Base-by-base conservation (phyloP, 1,140 invertebrate genomes). In the Eufriesea mexicana region DNA sequence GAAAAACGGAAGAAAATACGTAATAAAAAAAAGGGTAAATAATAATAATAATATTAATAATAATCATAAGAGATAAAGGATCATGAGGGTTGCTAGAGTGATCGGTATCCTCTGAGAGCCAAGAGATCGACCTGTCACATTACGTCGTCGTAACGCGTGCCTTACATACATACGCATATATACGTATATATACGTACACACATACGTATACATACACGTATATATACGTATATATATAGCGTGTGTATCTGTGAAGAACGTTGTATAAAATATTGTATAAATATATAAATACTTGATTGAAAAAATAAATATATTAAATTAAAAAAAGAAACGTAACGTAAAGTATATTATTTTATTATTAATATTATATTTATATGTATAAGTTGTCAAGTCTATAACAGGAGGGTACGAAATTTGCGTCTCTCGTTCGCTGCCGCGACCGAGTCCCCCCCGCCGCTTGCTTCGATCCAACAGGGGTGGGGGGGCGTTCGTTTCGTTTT, bases 271-370 rank as follows among this genome's bases (percentile, higher is more conserved):
- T 94, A 93, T 92, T 91, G 90, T 94, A 94, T 94, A 94, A 94
- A 94, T 94, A 94, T 93, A 94, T 94, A 93, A 94, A 93, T 92
- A 94, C 89, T 88, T 89, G 91, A 90, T 93, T 92, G 92, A 91
- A 93, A 94, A 93, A 93, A 93, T 93, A 94, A 93, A 93, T 93
- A 93, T 93, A 93, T 93, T 93, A 93, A 93, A 93, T 93, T 92
- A 94, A 93, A 93, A 71, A 93, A 93, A 91, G 90, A 92, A 90
- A 91, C 89, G 74, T 93, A 94, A 94, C 87, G 85, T 91, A 92
- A 90, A 86, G 79, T 87, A 90, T 90, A 91, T 89, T 86, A 90
- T 89, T 87, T 70, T 72, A 84, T 89, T 90, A 89, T 84, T 89
- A 88, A 83, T 86, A 86, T 87, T 80, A 83, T 89, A 54, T 84